Evolutionary conservation across 2,797 vertebrate genomes (phyloP).

Genomic region (Tauraco hartlaubi): DNA sequence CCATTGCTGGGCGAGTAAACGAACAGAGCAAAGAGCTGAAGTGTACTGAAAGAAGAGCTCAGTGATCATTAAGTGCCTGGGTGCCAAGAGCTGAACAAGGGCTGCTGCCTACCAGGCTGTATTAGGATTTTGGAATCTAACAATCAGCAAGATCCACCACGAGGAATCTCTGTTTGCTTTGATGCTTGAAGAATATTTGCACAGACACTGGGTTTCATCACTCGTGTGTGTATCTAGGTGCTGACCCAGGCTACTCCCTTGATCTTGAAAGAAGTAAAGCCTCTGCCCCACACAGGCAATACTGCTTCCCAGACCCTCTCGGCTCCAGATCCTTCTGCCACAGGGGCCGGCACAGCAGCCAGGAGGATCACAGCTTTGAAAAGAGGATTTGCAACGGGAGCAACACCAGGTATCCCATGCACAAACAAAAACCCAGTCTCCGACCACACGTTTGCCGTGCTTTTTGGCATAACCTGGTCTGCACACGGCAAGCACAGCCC

Average conservation of each 20-base stretch:
- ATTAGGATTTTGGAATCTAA: neutral
- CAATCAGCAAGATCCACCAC: neutral
- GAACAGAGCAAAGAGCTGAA: neutral
- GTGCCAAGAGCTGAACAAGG: neutral
- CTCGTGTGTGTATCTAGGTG: neutral
- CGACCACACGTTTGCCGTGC: neutral
- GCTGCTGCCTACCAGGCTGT: neutral
- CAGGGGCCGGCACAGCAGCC: neutral
- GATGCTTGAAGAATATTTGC: neutral
- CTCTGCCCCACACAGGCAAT: neutral
- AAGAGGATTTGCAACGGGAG: neutral
- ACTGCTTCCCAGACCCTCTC: neutral
- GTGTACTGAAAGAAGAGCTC: neutral
- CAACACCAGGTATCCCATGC: neutral
- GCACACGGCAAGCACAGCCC: neutral
- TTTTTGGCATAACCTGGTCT: neutral
- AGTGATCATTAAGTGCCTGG: fast-evolving
- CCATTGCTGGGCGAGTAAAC: neutral
- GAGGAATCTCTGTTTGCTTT: neutral
- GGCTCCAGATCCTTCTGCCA: neutral
- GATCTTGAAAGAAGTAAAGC: neutral
- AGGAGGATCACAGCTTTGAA: neutral
- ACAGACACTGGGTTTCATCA: neutral
- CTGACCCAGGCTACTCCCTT: neutral
- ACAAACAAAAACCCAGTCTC: neutral